Evolutionary conservation across 2,113 vertebrate species (phyloP).

Genomic region (Damaliscus lunatus): DNA sequence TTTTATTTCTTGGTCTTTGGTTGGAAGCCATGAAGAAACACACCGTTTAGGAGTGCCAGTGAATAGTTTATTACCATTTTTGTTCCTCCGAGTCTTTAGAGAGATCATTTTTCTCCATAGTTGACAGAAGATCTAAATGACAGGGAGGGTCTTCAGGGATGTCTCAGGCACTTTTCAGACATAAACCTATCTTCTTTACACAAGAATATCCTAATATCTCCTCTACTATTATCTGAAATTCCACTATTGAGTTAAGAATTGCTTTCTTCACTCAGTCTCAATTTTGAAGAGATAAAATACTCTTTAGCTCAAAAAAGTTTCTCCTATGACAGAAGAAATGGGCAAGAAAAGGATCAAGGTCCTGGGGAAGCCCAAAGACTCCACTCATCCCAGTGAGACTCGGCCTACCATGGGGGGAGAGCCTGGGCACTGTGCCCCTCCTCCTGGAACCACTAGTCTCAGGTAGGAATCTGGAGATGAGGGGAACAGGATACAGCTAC

Average conservation of each 20-base stretch:
- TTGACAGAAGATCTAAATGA: background rate
- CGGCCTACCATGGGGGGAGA: background rate
- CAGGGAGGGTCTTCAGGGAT: background rate
- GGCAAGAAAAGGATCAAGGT: background rate
- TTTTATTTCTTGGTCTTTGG: background rate
- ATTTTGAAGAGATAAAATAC: conserved; percentile 1
- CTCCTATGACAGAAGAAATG: background rate
- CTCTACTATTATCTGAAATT: background rate
- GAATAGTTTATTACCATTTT: background rate
- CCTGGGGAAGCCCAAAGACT: background rate
- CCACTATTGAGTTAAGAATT: background rate
- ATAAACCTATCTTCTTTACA: background rate
- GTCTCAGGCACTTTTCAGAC: background rate
- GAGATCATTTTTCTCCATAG: background rate
- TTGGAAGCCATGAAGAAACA: background rate
- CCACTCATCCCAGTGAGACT: background rate
- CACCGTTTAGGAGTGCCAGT: background rate
- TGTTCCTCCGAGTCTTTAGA: background rate
- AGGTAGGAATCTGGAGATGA: background rate
- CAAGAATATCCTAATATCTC: background rate
- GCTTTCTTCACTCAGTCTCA: background rate
- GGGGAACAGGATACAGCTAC: background rate
- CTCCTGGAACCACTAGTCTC: background rate
- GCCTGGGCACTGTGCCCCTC: background rate
- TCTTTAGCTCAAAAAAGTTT: background rate